Base-by-base conservation (phyloP, 2,888 invertebrate species). In the Metacarcinus magister region DNA sequence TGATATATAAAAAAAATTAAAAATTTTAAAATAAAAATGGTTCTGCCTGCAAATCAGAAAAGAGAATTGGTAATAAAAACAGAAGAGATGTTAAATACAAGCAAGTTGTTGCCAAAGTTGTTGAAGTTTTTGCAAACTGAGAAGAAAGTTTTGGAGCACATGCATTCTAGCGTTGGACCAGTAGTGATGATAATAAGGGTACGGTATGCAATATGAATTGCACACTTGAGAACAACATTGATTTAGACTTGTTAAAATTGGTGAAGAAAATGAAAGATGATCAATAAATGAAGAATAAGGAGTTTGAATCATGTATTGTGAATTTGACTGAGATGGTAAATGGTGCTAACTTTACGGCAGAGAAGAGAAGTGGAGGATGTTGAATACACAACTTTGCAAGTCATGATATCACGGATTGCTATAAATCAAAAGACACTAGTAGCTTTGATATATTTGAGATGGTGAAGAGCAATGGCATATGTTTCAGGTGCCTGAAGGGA, bases 281-380 rank as follows among this genome's bases (percentile, higher is more conserved):
- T 0, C 93, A 93, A 54, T 39, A 48, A 2, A 5, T n/a, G 7
- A 93, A 93, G 93, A 93, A 93, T 93, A 46, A 75, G 75, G 39
- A 93, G 32, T 39, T 39, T 44, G 93, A 93, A 75, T 28, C 44
- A 75, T 93, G 93, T 7, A 89, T 89, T 60, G 60, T 94, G 5
- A 90, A 54, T 39, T 94, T 94, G 19, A 94, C 94, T 13, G 94
- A 90, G 44, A 54, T 94, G 28, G 90, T 94, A 7, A 94, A 94
- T 8, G 60, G n/a, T 19, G 10, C 48, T 39, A 67, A 75, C 44
- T 28, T 32, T 92, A 46, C 44, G 82, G 28, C n/a, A 28, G 92
- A 95, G 7, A 67, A 28, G 32, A 95, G 54, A 10, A 39, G 90
- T 48, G 90, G 89, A 54, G 90, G 94, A 90, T 94, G 94, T 19